Evolutionary conservation across 2,113 vertebrate species (phyloP), one percentile per base, ranked within the genome.

Genomic region (Rhegmatorhina hoffmannsi): DNA sequence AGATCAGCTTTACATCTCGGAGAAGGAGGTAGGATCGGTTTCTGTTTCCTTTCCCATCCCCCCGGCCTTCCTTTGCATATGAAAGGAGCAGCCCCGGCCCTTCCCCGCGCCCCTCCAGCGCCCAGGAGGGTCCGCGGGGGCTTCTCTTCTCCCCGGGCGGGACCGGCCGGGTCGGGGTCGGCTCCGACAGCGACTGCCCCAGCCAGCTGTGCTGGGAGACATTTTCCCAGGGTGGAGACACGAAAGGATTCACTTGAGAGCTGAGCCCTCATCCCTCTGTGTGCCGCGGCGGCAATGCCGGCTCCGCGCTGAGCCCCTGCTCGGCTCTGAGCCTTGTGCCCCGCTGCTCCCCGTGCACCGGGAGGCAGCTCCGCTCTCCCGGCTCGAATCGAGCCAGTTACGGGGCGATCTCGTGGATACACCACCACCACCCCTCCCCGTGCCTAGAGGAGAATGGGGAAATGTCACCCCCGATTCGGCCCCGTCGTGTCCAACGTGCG

Each of bases 1-100:
- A 86, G 99, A 99, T 84, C 99, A 99, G 96, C 98, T 99, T 56
- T 99, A 97, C 96, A 97, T 99, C 97, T 98, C 99, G 1, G 99
- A 99, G 92, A 99, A 99, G 95, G 99, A 99, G 99, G 99, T 99
- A 95, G 96, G 98, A 76, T 83, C 52, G 58, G 19, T 66, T 86
- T 68, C 85, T 26, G 66, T 89, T 77, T 67, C 83, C 44, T 73
- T 12, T 59, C 92, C 93, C 79, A 68, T 88, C 84, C 91, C 91
- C 36, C 50, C 50, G 52, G 23, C 66, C 46, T 3, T 21, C 17
- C 11, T 89, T 84, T 80, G 90, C 69, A 77, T 81, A 81, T 67
- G 79, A 21, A 80, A 92, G 93, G 58, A 66, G 87, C 50, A 28
- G 72, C 87, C 72, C 17, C 34, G 18, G 66, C 60, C 38, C 43